A percentile compares a stretch with the other conserved stretches of the same genome.
phyloP scores from a whole-genome alignment of 1,140 invertebrate species.

The Hermetia illucens region DNA sequence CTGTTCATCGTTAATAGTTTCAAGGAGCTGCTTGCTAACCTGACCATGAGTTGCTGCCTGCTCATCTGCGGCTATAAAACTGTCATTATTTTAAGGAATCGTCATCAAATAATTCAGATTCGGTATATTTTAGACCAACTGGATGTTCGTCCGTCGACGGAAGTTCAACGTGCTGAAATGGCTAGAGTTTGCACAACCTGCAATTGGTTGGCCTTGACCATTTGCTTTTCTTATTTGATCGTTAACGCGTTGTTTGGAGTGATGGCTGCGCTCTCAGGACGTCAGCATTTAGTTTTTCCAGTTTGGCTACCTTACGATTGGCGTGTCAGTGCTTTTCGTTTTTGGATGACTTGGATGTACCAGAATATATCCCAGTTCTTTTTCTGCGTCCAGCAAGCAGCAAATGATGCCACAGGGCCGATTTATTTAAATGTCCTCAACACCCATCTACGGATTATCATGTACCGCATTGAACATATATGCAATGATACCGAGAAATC shows the following conservation, averaged over 20 bases:
- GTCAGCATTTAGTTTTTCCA: no score
- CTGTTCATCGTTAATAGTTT: constrained; percentile 5
- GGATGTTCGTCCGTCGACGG: not conserved
- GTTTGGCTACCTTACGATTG: no score
- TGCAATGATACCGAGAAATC: no score
- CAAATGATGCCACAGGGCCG: constrained; percentile 7
- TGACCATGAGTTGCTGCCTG: constrained; percentile 5
- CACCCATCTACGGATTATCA: constrained; percentile 3
- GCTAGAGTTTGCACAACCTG: constrained; percentile 1
- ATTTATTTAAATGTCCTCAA: constrained; percentile 7
- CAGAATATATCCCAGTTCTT: constrained; percentile 3
- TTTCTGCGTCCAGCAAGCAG: constrained; percentile 5
- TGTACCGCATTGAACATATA: constrained; percentile 4
- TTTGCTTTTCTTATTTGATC: no score
- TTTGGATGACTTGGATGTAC: constrained; percentile 2
- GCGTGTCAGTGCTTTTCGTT: not conserved
- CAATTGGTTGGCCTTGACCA: constrained; percentile 4
- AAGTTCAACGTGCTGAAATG: constrained; percentile 1
- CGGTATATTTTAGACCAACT: constrained; percentile 1
- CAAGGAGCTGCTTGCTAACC: constrained; percentile 4
- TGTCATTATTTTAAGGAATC: constrained; percentile 1
- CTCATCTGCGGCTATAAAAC: constrained; percentile 4
- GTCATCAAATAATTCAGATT: not conserved
- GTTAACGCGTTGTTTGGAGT: no score
- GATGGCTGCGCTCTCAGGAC: no score